Evolutionary conservation across 1,140 invertebrate species (phyloP).

Genomic region (Hyposmocoma kahamanoa): DNA sequence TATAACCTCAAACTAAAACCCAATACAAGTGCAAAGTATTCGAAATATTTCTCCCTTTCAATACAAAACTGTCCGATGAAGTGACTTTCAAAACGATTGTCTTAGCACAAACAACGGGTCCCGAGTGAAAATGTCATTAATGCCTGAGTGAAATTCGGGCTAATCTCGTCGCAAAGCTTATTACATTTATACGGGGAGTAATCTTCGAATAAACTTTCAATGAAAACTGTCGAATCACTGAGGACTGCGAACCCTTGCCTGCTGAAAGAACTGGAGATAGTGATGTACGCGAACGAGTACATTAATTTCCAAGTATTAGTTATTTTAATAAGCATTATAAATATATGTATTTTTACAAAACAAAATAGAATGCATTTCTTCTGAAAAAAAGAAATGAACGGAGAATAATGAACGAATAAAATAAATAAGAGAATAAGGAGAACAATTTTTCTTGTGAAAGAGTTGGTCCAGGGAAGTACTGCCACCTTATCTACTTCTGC

Average conservation of each 20-base stretch:
- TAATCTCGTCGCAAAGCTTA: slow-evolving; percentile 71
- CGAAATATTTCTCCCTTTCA: slow-evolving; percentile 22
- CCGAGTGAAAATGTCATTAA: slow-evolving; percentile 71
- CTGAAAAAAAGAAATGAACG: too few relatives aligned
- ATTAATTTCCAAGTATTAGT: too few relatives aligned
- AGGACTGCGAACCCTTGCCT: slow-evolving; percentile 63
- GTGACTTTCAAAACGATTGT: slow-evolving; percentile 71
- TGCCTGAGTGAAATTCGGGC: slow-evolving; percentile 68
- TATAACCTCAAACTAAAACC: not conserved
- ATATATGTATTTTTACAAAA: too few relatives aligned
- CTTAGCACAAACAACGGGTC: slow-evolving; percentile 46
- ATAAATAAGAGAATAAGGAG: too few relatives aligned
- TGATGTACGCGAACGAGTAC: slow-evolving; percentile 7
- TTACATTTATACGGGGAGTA: slow-evolving; percentile 53
- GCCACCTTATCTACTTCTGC: too few relatives aligned
- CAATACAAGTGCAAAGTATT: not conserved
- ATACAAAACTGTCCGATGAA: slow-evolving; percentile 49
- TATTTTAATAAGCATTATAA: too few relatives aligned
- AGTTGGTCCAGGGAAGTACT: too few relatives aligned
- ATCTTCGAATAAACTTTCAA: slow-evolving; percentile 73
- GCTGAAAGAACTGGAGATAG: slow-evolving; percentile 45
- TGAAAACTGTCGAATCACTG: slow-evolving; percentile 69
- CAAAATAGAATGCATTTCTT: too few relatives aligned
- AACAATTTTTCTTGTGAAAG: too few relatives aligned
- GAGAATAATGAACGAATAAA: too few relatives aligned